These are phyloP conservation scores for Gonioctena quinquepunctata DNA, from an alignment of 1,140 invertebrate species.

Conservation along the genomic window DNA sequence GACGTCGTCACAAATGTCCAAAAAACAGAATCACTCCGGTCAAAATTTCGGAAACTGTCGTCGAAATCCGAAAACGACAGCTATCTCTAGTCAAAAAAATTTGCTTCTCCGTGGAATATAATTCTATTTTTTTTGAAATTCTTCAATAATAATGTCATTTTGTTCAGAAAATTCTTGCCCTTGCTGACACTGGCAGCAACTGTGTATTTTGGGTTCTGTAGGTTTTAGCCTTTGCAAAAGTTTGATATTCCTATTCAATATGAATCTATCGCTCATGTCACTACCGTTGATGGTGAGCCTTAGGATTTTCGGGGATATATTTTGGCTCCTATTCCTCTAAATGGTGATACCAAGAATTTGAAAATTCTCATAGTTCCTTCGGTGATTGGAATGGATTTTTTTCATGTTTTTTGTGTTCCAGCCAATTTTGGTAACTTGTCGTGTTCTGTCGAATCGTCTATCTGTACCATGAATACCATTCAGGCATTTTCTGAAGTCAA, in stretches of 20 bases:
- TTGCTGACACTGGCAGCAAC: neutral
- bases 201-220: neutral
- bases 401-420: neutral
- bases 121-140: neutral
- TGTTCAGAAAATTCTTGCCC: neutral
- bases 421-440: neutral
- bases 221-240: neutral
- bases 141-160: neutral
- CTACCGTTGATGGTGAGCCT: slow-evolving; percentile 9
- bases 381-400: slow-evolving; percentile 20
- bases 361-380: too few relatives aligned
- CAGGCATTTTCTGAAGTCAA: neutral
- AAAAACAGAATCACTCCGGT: too few relatives aligned
- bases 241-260: neutral
- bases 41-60: neutral
- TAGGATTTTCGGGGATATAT: neutral
- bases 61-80: neutral
- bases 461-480: slow-evolving; percentile 12
- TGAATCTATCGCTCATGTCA: neutral
- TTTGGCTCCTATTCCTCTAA: neutral
- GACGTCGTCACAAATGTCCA: neutral
- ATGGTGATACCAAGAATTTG: neutral
- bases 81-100: neutral
- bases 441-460: neutral
- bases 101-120: neutral